Evolutionary conservation across 1,140 invertebrate genomes (phyloP), one percentile per base, ranked within the genome.

Genomic region (Zaprionus tsacasi): DNA sequence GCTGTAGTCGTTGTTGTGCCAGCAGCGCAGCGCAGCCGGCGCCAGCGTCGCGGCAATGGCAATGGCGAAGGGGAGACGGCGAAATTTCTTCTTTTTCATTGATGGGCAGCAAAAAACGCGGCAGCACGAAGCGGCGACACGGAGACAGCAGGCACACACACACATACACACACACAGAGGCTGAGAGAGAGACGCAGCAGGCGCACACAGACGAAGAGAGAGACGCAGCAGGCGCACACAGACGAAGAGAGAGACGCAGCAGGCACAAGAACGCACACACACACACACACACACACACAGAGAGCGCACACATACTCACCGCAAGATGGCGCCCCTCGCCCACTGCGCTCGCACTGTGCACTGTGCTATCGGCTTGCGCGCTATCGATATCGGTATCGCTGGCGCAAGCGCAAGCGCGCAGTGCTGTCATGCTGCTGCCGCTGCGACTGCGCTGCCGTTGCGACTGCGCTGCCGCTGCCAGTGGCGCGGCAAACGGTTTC

Each of bases 31-130:
- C 76, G 65, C 58, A 8, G 74, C 59, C 48, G 33, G 36, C 57
- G 58, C 21, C 63, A 3, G 36, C 61, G 27, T 6, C 27, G 27
- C 27, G 27, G 27, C 27, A 3, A 30, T 5, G 27, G 3, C 27
- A 6, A 3, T 30, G 27, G 27, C 27, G 27, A 30, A 30, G 27
- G 27, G 27, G 48, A 1, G 52, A n/a, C 38, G 57, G 83, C 83
- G 83, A 87, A 87, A 87, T 87, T 87, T 87, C 79, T 85, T 83
- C 78, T 80, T 87, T 83, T 83, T 66, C 83, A 87, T 88, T 88
- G 61, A 79, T 59, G 59, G 70, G 25, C 75, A 76, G 63, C 71
- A 70, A 33, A 33, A 74, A 77, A 63, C 66, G 65, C 38, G 61
- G n/a, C 40, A 43, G 21, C 21, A 21, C 40, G 40, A 43, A n/a